Percentiles rank a stretch among this genome's conserved stretches.
Conservation (phyloP, 2,888 invertebrate species). For the Tenthredo amoena region DNA sequence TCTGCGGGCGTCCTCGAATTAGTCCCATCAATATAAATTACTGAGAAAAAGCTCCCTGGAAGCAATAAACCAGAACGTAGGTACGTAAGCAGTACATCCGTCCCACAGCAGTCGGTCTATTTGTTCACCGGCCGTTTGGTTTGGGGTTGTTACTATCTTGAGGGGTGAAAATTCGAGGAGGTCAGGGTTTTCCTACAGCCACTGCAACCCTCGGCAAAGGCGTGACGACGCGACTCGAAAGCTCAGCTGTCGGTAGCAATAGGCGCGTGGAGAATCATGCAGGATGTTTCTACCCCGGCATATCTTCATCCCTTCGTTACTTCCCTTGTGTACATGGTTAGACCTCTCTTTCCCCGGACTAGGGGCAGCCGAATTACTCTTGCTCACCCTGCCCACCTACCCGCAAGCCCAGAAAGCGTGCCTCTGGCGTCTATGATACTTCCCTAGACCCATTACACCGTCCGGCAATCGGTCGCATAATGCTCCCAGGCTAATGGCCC, state of each 20-base stretch:
- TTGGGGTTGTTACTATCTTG: not conserved
- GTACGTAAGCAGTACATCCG: not conserved
- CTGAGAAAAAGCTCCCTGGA: slow-evolving; percentile 55
- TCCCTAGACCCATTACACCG: slow-evolving; percentile 59
- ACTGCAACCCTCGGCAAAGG: slow-evolving; percentile 46
- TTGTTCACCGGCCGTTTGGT: slow-evolving; percentile 9
- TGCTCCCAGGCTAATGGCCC: slow-evolving; percentile 51
- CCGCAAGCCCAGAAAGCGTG: slow-evolving; percentile 57
- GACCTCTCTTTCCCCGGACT: slow-evolving; percentile 15
- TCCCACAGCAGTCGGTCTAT: slow-evolving; percentile 8
- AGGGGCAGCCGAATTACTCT: slow-evolving; percentile 41
- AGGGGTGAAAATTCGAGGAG: slow-evolving; percentile 4
- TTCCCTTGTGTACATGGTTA: slow-evolving; percentile 47
- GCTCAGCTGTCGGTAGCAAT: slow-evolving; percentile 67
- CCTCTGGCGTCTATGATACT: slow-evolving; percentile 66
- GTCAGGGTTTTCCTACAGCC: not conserved
- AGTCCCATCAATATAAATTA: slow-evolving; percentile 54
- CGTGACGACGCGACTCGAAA: slow-evolving; percentile 61
- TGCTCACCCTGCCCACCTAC: slow-evolving; percentile 9
- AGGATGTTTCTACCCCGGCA: slow-evolving; percentile 55
- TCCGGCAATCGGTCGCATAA: slow-evolving; percentile 58
- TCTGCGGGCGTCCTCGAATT: slow-evolving; percentile 6
- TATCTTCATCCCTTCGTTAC: slow-evolving; percentile 54
- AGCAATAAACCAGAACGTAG: slow-evolving; percentile 56
- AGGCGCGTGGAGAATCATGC: slow-evolving; percentile 62